These are phyloP conservation scores for Bombus sibiricus DNA, from an alignment of 1,140 invertebrate genomes.

Conservation along the genomic window DNA sequence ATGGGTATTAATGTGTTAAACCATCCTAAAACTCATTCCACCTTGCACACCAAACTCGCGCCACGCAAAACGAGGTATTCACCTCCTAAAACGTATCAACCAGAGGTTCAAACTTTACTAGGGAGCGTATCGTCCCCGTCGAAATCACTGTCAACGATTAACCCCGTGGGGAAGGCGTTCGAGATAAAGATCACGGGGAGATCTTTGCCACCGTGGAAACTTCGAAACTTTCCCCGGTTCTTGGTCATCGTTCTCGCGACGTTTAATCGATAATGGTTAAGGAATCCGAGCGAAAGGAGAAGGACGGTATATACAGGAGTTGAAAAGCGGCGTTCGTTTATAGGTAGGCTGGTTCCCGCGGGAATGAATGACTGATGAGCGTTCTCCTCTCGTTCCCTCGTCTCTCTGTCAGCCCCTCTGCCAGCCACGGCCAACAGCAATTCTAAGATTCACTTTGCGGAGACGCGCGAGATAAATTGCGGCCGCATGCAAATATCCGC, in stretches of 20 bases:
- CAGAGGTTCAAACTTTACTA: background rate
- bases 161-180: background rate
- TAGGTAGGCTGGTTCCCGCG: conserved; percentile 54
- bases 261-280: conserved; percentile 63
- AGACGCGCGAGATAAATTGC: conserved; percentile 70
- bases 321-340: conserved; percentile 5
- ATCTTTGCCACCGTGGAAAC: background rate
- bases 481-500: conserved; percentile 69
- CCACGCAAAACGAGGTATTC: background rate
- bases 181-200: conserved; percentile 10
- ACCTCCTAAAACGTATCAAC: background rate
- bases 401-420: background rate
- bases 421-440: conserved; percentile 26
- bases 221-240: background rate
- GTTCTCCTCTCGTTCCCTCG: background rate
- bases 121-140: background rate
- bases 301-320: conserved; percentile 20
- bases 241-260: conserved; percentile 26
- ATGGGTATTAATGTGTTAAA: no score
- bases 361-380: conserved; percentile 72
- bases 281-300: conserved; percentile 14
- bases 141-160: conserved; percentile 39
- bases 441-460: conserved; percentile 70
- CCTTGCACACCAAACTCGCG: no score
- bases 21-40: no score